Base-by-base conservation (phyloP, 2,797 vertebrate species). In the Oceanodroma leucorhoa region DNA sequence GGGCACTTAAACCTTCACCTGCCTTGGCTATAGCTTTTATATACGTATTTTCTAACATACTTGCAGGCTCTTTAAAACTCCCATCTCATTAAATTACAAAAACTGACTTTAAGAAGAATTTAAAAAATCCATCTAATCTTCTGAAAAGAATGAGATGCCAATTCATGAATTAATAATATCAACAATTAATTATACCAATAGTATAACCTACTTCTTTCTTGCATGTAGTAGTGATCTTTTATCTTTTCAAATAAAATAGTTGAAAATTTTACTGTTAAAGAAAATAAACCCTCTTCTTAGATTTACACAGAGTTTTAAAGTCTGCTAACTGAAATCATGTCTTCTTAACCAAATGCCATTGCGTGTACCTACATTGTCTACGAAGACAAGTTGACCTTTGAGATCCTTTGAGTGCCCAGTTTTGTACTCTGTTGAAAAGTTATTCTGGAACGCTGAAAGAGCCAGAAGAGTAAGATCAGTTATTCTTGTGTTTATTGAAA, bases 171-270 rank as follows among this genome's bases (percentile, higher is more conserved):
- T n/a, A 66, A 80, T 45, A 60, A 34, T 45, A 60, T 14, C 13
- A 87, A 16, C 14, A 54, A 32, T 16, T 66, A 30, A 26, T 66
- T 70, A 4, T 60, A 41, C 26, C 24, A 36, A 10, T 26, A 30
- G 11, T 20, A n/a, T 50, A 55, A 18, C 7, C 4, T 38, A 8
- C 6, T 57, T 72, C 30, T 3, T 70, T 64, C 43, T 83, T 65
- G 8, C 6, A 17, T 38, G 12, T 5, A 21, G 4, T 24, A 36
- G 21, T 40, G 34, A 71, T 11, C 7, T 10, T 60, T 9, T 36
- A 7, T 34, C 5, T 66, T 72, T 48, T 22, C 4, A 41, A 48
- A 43, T 0, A 58, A 58, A 58, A 26, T 3, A 11, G 0, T 0
- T 65, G 7, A 48, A 54, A 1, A 53, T 48, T 65, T n/a, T 30